These are phyloP conservation scores for Ectropis crepuscularia DNA, from an alignment of 2,888 invertebrate genomes.

Conservation along the genomic window DNA sequence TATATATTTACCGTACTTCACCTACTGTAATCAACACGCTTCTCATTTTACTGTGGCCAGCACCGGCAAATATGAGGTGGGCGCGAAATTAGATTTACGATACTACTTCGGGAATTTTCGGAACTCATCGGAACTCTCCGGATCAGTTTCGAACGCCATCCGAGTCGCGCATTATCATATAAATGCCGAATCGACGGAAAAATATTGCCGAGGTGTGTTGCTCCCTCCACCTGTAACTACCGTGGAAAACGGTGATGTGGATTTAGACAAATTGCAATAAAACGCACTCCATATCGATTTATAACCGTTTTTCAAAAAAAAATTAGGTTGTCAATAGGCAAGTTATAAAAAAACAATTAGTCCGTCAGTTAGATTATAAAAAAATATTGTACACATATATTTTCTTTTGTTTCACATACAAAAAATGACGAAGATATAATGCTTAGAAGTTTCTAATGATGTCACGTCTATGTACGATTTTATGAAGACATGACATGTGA, in stretches of 20 bases:
- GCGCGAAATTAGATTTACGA: slow-evolving; percentile 81
- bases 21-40: not conserved
- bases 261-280: not conserved
- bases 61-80: slow-evolving; percentile 69
- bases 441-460: no score
- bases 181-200: slow-evolving; percentile 75
- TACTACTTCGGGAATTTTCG: slow-evolving; percentile 72
- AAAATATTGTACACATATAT: no score
- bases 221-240: slow-evolving; percentile 54
- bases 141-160: slow-evolving; percentile 72
- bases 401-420: no score
- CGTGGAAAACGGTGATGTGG: slow-evolving; percentile 16
- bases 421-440: no score
- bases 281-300: not conserved
- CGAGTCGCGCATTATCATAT: slow-evolving; percentile 67
- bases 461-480: no score
- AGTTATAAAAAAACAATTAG: no score
- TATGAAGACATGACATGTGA: no score
- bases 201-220: slow-evolving; percentile 69
- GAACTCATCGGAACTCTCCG: slow-evolving; percentile 70
- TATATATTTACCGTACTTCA: no score
- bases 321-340: no score
- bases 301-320: no score
- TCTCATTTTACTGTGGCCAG: slow-evolving; percentile 30
- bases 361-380: no score